Base-by-base conservation (phyloP, 1,140 invertebrate genomes). In the Ooceraea biroi region DNA sequence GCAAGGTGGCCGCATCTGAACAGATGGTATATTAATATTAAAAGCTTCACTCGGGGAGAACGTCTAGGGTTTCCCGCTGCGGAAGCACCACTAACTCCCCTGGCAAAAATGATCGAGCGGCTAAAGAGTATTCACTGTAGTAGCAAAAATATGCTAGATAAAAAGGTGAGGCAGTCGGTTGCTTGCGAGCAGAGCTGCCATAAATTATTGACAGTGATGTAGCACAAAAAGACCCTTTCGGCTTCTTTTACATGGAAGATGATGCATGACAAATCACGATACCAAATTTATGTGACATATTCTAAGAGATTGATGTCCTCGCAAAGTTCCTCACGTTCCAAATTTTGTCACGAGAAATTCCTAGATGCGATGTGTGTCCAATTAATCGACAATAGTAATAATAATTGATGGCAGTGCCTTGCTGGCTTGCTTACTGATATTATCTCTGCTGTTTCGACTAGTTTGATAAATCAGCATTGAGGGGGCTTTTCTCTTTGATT, bases 1-100 rank as follows among this genome's bases (percentile, higher is more conserved):
- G 92, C 92, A 88, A 94, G 91, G 63, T 94, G 89, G 88, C 74
- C 84, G 41, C 89, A 96, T 86, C 89, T 96, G 76, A 94, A 92
- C 89, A 94, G 96, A 91, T 96, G 96, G 96, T 95, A 94, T 91
- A 88, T 92, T 92, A 95, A 96, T 92, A 95, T 96, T 90, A 91
- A 93, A 91, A 96, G 95, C 91, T 96, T 95, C 91, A 94, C 93
- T 89, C 86, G 90, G 63, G 90, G 89, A 69, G 95, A 96, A 91
- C 93, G 93, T 86, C 82, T 86, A 86, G 87, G 89, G 82, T 95
- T 95, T 87, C 92, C 93, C 83, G 85, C 68, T 36, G 58, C 48
- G 27, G 76, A 89, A 77, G 76, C 25, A 57, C 17, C 78, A 17
- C 14, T 74, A 19, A 85, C 73, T 61, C 46, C 80, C 22, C 65